Evolutionary conservation across 64 coral and sea anemone species (phyloP), one percentile per base, ranked within the genome.

Genomic region (Actinia tenebrosa): DNA sequence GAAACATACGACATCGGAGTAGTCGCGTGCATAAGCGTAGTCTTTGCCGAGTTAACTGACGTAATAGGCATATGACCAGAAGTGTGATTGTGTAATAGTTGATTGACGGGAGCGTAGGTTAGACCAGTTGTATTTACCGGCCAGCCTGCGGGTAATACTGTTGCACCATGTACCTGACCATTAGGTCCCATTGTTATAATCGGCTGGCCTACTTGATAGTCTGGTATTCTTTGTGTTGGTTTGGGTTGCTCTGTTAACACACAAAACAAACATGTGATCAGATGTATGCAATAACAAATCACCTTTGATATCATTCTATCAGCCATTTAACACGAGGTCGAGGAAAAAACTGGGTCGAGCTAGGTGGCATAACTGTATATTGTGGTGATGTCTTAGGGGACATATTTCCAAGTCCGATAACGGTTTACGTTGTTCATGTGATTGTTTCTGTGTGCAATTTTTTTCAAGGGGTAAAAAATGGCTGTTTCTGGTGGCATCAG

Each of bases 71-170:
- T 11, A 45, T 81, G 42, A 81, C 79, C 23, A 59, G 54, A 16
- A 5, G 60, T 63, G 83, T 85, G 18, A 18, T 85, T 85, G 42
- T 85, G 83, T 85, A 85, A 60, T 85, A 85, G 63, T 85, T 85
- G 83, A 85, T 55, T 85, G 19, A 85, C 83, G 16, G 83, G 83
- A 7, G 83, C 54, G 42, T 85, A 85, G 10, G 83, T 85, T 19
- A 85, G 53, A 43, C 83, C 83, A 17, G 83, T 7, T 19, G 83
- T 25, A 85, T 85, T 85, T 43, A 64, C 54, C 16, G 83, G 83
- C 83, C 83, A 85, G 44, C 83, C 83, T 53, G 83, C 56, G 10
- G 83, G 54, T n/a, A 85, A 27, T 2, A 85, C 53, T 27, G 83
- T 64, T 7, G 83, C 83, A 54, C 83, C 26, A 5, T 85, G 83